A percentile compares a stretch with the other conserved stretches of the same genome.
Conservation (phyloP, 2,113 vertebrate species). For the Psilopsiagon aurifrons region DNA sequence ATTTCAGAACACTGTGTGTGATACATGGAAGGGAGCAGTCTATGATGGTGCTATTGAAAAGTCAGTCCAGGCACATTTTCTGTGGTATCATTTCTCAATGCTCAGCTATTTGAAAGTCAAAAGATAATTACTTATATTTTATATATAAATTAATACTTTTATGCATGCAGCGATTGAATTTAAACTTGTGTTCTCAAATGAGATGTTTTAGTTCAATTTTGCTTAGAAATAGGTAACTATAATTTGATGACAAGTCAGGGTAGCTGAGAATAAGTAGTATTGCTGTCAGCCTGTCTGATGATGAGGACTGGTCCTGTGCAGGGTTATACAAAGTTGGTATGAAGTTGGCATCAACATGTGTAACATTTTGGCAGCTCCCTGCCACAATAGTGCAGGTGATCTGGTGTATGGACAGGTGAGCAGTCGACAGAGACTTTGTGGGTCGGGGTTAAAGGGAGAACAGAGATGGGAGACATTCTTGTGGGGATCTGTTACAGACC, state of each 20-base stretch:
- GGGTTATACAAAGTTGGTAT: not conserved
- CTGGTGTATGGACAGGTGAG: too few species aligned
- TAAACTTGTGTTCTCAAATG: constrained; percentile 11
- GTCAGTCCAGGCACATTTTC: not conserved
- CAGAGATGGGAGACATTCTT: too few species aligned
- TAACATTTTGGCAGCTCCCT: not conserved
- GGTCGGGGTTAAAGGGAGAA: too few species aligned
- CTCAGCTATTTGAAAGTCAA: constrained; percentile 42
- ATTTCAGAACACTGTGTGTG: not conserved
- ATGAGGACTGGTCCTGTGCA: rapidly evolving
- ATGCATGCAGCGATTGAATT: not conserved
- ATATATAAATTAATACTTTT: not conserved
- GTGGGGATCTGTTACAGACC: too few species aligned
- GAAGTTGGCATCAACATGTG: not conserved
- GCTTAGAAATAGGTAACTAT: not conserved
- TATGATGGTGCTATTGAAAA: not conserved
- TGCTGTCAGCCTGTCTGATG: not conserved
- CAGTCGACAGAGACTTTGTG: too few species aligned
- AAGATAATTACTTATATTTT: not conserved
- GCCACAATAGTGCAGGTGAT: not conserved
- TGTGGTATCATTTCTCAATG: not conserved
- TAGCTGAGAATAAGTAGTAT: not conserved
- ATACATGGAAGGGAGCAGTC: not conserved
- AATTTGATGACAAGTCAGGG: not conserved
- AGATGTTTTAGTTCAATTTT: not conserved